Evolutionary conservation across 1,140 invertebrate species (phyloP), one percentile per base, ranked within the genome.

Genomic region (Pachypsylla venusta): DNA sequence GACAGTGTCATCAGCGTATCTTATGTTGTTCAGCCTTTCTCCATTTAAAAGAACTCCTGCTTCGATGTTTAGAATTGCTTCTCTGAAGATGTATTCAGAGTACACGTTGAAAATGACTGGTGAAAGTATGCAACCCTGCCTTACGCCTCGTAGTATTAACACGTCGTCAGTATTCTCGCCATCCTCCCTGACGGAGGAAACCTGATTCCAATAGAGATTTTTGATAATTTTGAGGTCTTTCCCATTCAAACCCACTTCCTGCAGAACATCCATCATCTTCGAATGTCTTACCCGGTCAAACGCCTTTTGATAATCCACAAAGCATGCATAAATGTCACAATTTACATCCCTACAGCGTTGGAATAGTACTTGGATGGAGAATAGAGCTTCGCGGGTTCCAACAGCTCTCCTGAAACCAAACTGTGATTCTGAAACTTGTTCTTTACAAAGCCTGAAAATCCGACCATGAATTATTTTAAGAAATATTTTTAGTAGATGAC

Each of bases 41-140:
- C 56, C 56, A n/a, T 58, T 42, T 25, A 58, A 40, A 25, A 24
- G 25, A 30, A 61, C 57, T 40, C 39, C 56, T 54, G 53, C 53
- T 25, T 58, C 48, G 25, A 54, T 20, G 19, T 42, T 25, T 35
- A 54, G 28, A 30, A 61, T 24, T 53, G 56, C 53, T 54, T 54
- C 53, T 20, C 25, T 58, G 35, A 61, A 61, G 24, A 61, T 55
- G 14, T 58, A 54, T 25, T 55, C 57, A 35, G 57, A 58, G 56
- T 69, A 70, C 26, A 69, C 22, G 58, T 69, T 67, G 59, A 70
- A 69, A 27, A 70, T 61, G 20, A 67, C 57, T n/a, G 65, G 65
- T 53, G 64, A 67, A 53, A 66, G 28, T 26, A 67, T 58, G 54
- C 66, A 69, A 53, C 67, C 68, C 48, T 70, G 67, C 24, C 66